A percentile compares a stretch with the other conserved stretches of the same genome.
These are phyloP conservation scores for Bugulina stolonifera DNA, from an alignment of 2,888 invertebrate genomes.

Conservation along the genomic window DNA sequence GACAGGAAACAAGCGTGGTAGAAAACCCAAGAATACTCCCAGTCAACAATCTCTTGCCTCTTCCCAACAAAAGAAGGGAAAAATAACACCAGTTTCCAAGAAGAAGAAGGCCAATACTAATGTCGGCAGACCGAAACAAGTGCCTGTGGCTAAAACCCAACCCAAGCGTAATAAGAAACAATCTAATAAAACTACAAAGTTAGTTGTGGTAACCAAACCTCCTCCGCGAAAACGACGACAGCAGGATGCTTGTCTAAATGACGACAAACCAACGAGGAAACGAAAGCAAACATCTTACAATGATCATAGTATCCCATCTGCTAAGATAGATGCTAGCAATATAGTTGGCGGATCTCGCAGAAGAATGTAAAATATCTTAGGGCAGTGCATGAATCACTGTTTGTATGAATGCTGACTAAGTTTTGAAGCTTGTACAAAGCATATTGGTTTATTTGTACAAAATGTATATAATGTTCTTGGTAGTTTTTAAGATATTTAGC, in stretches of 20 bases:
- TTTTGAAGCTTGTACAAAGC: neutral
- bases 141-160: neutral
- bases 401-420: neutral
- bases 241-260: neutral
- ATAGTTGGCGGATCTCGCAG: neutral
- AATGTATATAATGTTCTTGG: neutral
- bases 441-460: neutral
- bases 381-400: neutral
- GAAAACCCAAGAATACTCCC: neutral
- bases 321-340: neutral
- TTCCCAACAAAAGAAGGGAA: neutral
- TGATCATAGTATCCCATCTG: slow-evolving; percentile 1
- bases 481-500: too few relatives aligned
- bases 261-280: neutral
- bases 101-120: neutral
- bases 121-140: neutral
- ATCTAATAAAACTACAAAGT: neutral
- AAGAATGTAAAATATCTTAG: neutral
- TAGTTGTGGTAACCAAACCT: slow-evolving; percentile 8
- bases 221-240: neutral
- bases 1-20: neutral
- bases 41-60: too few relatives aligned
- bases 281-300: neutral
- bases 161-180: neutral
- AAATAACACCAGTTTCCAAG: neutral